Percentiles rank a stretch among this genome's conserved stretches.
phyloP scores from a whole-genome alignment of 2,888 invertebrate species.

The Prosopocoilus inquinatus region DNA sequence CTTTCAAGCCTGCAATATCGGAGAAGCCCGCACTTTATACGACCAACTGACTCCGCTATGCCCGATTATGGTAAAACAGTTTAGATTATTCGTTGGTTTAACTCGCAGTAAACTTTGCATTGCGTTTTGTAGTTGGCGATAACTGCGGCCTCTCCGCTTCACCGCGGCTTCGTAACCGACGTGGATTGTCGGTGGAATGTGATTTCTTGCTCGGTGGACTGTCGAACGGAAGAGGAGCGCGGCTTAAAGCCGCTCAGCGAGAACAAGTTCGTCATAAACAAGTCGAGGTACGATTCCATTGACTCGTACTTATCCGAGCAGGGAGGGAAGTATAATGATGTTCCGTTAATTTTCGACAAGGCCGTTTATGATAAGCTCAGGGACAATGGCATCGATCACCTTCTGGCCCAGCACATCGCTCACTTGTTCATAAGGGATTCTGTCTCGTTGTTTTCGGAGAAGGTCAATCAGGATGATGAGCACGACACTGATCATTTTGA shows the following conservation, averaged over 20 bases:
- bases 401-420: slow-evolving; percentile 92
- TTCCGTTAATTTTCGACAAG: slow-evolving; percentile 82
- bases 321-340: slow-evolving; percentile 92
- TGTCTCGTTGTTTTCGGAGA: slow-evolving; percentile 92
- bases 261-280: slow-evolving; percentile 81
- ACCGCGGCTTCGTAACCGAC: slow-evolving; percentile 91
- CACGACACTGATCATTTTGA: slow-evolving; percentile 99
- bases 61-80: slow-evolving; percentile 80
- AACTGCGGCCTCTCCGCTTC: slow-evolving; percentile 94
- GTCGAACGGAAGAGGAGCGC: slow-evolving; percentile 88
- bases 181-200: slow-evolving; percentile 98
- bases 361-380: slow-evolving; percentile 78
- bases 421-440: slow-evolving; percentile 98
- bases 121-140: slow-evolving; percentile 72
- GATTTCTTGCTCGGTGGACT: slow-evolving; percentile 94
- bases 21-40: slow-evolving; percentile 92
- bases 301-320: slow-evolving; percentile 93
- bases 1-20: slow-evolving; percentile 95
- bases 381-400: slow-evolving; percentile 87
- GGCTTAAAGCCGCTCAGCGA: slow-evolving; percentile 71
- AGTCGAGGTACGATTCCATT: slow-evolving; percentile 97
- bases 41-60: slow-evolving; percentile 96
- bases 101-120: too few relatives aligned
- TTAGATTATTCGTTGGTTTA: neutral
- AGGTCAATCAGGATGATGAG: slow-evolving; percentile 88